These are phyloP conservation scores for Epinephelus fuscoguttatus DNA, from an alignment of 2,113 vertebrate genomes.

Conservation along the genomic window DNA sequence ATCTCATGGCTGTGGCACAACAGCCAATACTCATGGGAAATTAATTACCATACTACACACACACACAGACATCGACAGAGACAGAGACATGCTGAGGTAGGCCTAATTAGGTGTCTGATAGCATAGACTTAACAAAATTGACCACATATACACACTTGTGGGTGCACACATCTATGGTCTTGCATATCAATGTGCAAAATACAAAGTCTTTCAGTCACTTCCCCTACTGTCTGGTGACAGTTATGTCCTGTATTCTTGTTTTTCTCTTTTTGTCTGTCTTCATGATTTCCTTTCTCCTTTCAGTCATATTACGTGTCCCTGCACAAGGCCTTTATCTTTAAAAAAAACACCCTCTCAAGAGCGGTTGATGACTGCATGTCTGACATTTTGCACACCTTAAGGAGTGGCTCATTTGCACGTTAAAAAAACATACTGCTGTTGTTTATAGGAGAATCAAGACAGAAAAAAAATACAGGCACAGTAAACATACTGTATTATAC, in stretches of 20 bases:
- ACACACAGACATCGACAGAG: constrained; percentile 42
- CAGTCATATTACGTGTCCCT: not conserved
- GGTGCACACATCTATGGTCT: constrained; percentile 22
- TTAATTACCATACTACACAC: constrained; percentile 73
- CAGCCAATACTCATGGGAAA: constrained; percentile 67
- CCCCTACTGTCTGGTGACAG: constrained; percentile 11
- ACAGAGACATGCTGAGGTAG: constrained; percentile 75
- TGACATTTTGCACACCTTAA: constrained; percentile 9
- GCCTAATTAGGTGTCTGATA: constrained; percentile 75
- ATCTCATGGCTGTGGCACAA: constrained; percentile 35
- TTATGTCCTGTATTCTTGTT: constrained; percentile 6
- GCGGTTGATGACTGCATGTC: not conserved
- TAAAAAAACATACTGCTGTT: constrained; percentile 12
- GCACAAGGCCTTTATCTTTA: not conserved
- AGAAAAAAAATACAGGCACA: not conserved
- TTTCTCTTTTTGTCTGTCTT: constrained; percentile 7
- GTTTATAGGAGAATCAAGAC: not conserved
- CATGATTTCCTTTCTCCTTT: constrained; percentile 1
- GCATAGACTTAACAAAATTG: constrained; percentile 56
- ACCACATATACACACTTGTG: constrained; percentile 42
- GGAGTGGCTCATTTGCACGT: constrained; percentile 11
- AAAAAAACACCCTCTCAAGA: not conserved
- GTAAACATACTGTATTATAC: not conserved
- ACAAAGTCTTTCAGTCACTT: constrained; percentile 31
- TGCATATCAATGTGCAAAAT: constrained; percentile 54